Base-by-base conservation (phyloP, 2,888 invertebrate species). In the Apocheima hispidaria region DNA sequence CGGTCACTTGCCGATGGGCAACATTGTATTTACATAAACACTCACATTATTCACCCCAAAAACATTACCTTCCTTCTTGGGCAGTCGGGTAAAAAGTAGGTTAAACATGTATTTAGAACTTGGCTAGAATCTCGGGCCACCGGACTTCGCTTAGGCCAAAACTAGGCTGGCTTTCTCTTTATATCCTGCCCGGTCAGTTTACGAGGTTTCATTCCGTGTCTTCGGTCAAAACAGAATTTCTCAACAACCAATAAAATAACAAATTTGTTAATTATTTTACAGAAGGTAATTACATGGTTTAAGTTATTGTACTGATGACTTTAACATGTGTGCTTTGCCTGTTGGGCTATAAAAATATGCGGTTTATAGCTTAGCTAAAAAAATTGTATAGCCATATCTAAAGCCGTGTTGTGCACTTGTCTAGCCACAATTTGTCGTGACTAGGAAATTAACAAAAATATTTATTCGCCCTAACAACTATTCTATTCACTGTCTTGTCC, bases 401-500 rank as follows among this genome's bases (percentile, higher is more conserved):
- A 20, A 2, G 20, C 12, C 10, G 26, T 38, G 18, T 9, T 14
- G 30, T 10, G 46, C 30, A 51, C 51, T 51, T 58, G 58, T 52
- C 58, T 16, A 51, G 51, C 51, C 57, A 48, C 33, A 56, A 20
- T 56, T 61, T 23, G 30, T 56, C 52, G 61, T 57, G 56, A 61
- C 35, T 52, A 61, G 61, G 61, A 61, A 61, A 61, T 48, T 50
- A 23, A 14, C 16, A 30, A 54, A 4, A n/a, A 30, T 44, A 30
- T 53, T 46, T 57, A 44, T 51, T 46, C 23, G 33, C 20, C 33
- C 5, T 44, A 43, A 21, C 40, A 59, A 51, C 50, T 41, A 21
- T 54, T 36, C 36, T 36, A 18, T 33, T 33, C 0, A 33, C 40
- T 33, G 38, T 49, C 40, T 21, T 36, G 40, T 38, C 44, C 14